Conservation (phyloP, 64 coral and sea anemone genomes). For the Exaiptasia diaphana region DNA sequence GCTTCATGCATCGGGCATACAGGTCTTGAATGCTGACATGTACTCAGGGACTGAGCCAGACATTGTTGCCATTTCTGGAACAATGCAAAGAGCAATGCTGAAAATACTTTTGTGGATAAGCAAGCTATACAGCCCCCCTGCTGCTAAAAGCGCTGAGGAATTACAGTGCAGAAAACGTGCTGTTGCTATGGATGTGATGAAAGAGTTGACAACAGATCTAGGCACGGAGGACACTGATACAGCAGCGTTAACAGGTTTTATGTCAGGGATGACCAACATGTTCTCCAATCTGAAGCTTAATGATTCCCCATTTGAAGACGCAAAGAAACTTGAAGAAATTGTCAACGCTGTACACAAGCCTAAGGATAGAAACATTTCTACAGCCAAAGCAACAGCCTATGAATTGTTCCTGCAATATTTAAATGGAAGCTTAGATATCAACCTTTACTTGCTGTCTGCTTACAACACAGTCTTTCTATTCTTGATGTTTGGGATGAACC, state of each 20-base stretch:
- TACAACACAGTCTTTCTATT: background rate
- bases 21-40: background rate
- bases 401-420: background rate
- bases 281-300: background rate
- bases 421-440: background rate
- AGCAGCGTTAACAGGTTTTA: background rate
- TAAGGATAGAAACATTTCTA: background rate
- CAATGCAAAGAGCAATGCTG: conserved; percentile 8
- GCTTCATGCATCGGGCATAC: background rate
- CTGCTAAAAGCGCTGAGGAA: background rate
- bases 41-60: background rate
- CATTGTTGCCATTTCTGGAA: background rate
- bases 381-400: background rate
- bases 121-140: background rate
- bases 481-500: background rate
- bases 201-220: background rate
- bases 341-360: background rate
- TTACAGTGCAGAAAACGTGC: background rate
- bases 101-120: background rate
- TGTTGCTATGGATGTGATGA: background rate
- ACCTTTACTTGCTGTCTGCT: background rate
- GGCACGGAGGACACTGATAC: background rate
- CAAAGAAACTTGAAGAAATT: background rate
- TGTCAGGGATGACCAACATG: background rate
- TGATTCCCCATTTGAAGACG: background rate